Conservation (phyloP, 1,140 invertebrate genomes). For the Drosophila subobscura region DNA sequence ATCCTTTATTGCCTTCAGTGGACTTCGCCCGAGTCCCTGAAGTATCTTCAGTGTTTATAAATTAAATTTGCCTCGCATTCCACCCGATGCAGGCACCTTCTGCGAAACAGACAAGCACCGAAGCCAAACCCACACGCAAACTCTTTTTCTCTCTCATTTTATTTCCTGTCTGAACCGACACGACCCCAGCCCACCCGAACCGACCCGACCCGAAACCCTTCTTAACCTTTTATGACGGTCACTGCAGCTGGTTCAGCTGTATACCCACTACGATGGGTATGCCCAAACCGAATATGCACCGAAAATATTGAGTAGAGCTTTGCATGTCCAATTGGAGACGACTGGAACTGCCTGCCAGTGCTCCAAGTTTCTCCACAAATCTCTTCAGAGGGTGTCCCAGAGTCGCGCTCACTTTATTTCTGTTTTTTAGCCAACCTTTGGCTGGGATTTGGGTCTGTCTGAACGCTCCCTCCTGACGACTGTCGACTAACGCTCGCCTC, state of each 20-base stretch:
- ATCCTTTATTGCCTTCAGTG: neutral
- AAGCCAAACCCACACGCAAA: too few relatives aligned
- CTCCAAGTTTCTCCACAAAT: too few relatives aligned
- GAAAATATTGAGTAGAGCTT: neutral
- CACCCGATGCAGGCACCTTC: slow-evolving; percentile 19
- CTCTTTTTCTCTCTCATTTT: too few relatives aligned
- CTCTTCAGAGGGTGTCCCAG: too few relatives aligned
- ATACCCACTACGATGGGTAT: neutral
- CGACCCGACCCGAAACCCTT: slow-evolving; percentile 10
- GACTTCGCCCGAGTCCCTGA: slow-evolving; percentile 20
- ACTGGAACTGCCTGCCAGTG: too few relatives aligned
- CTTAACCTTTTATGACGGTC: slow-evolving; percentile 28
- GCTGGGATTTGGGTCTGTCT: slow-evolving; percentile 25
- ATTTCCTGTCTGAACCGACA: neutral
- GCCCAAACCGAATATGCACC: neutral
- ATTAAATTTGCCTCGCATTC: slow-evolving; percentile 49
- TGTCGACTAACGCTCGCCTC: slow-evolving; percentile 6
- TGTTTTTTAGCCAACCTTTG: slow-evolving; percentile 23
- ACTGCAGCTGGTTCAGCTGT: slow-evolving; percentile 17
- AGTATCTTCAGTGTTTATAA: slow-evolving; percentile 53
- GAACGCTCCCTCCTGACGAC: neutral
- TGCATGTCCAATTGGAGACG: too few relatives aligned
- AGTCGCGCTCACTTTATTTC: neutral
- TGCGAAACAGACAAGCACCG: too few relatives aligned
- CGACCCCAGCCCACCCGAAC: neutral